These are phyloP conservation scores for Nothocercus julius DNA, from an alignment of 2,113 vertebrate genomes.

Conservation along the genomic window DNA sequence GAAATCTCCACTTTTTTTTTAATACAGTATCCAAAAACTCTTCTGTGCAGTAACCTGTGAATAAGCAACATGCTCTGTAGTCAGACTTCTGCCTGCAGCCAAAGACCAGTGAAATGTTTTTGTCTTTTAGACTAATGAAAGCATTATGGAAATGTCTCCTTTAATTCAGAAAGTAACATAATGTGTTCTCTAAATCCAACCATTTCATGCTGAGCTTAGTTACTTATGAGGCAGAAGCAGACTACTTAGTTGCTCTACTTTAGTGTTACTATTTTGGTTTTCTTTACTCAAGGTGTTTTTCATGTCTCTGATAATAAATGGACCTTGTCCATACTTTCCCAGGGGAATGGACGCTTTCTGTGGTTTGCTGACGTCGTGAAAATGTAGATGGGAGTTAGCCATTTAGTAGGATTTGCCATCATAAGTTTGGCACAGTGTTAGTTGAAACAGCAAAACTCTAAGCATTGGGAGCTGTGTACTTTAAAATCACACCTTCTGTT, in stretches of 20 bases:
- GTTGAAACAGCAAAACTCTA: background rate
- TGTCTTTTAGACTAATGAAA: background rate
- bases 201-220: background rate
- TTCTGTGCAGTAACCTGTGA: background rate
- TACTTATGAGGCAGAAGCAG: background rate
- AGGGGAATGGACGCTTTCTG: conserved; percentile 45
- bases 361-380: conserved; percentile 45
- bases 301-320: conserved; percentile 47
- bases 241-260: conserved; percentile 33
- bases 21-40: background rate
- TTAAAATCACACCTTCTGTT: background rate
- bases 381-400: background rate
- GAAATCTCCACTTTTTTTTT: background rate
- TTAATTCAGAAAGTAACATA: background rate
- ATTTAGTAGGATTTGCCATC: background rate
- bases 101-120: background rate
- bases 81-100: background rate
- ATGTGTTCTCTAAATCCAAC: background rate
- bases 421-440: background rate
- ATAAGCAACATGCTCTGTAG: background rate
- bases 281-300: conserved; percentile 62
- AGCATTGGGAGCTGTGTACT: background rate
- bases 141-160: background rate
- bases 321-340: conserved; percentile 20
- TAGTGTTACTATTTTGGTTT: conserved; percentile 61